Evolutionary conservation across 2,113 vertebrate genomes (phyloP), one percentile per base, ranked within the genome.

Genomic region (Physeter macrocephalus): DNA sequence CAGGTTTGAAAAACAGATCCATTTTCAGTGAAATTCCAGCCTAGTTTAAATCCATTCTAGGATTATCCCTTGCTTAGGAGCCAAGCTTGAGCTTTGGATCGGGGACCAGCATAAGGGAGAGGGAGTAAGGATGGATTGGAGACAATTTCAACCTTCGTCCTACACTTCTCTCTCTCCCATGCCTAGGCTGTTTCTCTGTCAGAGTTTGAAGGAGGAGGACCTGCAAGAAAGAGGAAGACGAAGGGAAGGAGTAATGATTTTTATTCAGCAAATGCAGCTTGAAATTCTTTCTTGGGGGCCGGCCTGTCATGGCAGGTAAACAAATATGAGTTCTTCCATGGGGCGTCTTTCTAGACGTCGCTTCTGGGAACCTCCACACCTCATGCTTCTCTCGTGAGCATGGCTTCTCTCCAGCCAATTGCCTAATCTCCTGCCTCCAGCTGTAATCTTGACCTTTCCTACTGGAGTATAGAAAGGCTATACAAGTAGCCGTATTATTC

Each of bases 11-110:
- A 86, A 72, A 34, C 1, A 41, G 52, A 88, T 59, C 17, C 12
- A 41, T 39, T 69, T 84, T 86, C 17, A 89, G 43, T 36, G 71
- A 59, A 90, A 78, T 69, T 88, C n/a, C 23, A 87, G n/a, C 13
- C 77, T 41, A 31, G 1, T 88, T 52, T 78, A 89, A 71, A 87
- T 84, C 31, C 0, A 6, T 82, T 91, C 23, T 39, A 31, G 75
- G 29, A 69, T 21, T 23, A 43, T 82, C 9, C 2, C 27, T 7
- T 62, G 49, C 80, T 67, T 69, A 36, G 41, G 31, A 8, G 20
- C 20, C 72, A 41, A 10, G 14, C 41, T 69, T 80, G 57, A 27
- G 36, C 21, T 57, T 6, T 23, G 6, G 18, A 12, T 18, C 80
- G n/a, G 31, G 21, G 36, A 41, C 5, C 6, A 39, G 54, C 17